Evolutionary conservation across 2,888 invertebrate species (phyloP).

Genomic region (Adela reaumurella): DNA sequence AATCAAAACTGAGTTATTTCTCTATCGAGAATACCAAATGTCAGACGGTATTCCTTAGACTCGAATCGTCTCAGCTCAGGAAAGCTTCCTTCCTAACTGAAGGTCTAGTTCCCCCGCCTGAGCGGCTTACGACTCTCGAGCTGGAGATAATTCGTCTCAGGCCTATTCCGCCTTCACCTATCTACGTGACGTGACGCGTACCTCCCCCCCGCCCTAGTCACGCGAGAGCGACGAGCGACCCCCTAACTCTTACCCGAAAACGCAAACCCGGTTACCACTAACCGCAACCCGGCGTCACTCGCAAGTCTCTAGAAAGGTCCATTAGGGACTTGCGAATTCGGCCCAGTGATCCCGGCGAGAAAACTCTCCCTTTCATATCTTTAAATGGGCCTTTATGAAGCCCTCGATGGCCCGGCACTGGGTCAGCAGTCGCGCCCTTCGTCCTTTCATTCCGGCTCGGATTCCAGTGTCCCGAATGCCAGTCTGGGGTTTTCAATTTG

Average conservation of each 20-base stretch:
- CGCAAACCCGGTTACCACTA: not conserved
- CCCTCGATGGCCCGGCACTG: slow-evolving; percentile 21
- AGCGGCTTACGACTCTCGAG: not conserved
- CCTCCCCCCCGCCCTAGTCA: not conserved
- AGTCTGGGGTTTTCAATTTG: no score
- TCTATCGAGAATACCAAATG: no score
- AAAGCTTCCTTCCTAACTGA: no score
- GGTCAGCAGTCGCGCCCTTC: slow-evolving; percentile 20
- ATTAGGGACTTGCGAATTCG: not conserved
- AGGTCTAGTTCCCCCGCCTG: no score
- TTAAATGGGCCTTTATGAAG: slow-evolving; percentile 27
- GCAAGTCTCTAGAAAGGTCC: not conserved
- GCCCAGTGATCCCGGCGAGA: slow-evolving; percentile 18
- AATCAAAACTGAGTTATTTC: no score
- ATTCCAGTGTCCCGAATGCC: no score
- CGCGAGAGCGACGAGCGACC: not conserved
- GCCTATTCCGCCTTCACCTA: not conserved
- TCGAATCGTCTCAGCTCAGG: no score
- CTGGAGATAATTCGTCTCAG: not conserved
- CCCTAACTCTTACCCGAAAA: not conserved
- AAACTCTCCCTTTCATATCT: slow-evolving; percentile 24
- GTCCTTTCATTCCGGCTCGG: not conserved
- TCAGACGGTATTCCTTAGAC: no score
- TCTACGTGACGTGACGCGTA: not conserved
- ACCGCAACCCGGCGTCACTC: not conserved